Conservation (phyloP, 2,797 vertebrate genomes). For the Alosa sapidissima region DNA sequence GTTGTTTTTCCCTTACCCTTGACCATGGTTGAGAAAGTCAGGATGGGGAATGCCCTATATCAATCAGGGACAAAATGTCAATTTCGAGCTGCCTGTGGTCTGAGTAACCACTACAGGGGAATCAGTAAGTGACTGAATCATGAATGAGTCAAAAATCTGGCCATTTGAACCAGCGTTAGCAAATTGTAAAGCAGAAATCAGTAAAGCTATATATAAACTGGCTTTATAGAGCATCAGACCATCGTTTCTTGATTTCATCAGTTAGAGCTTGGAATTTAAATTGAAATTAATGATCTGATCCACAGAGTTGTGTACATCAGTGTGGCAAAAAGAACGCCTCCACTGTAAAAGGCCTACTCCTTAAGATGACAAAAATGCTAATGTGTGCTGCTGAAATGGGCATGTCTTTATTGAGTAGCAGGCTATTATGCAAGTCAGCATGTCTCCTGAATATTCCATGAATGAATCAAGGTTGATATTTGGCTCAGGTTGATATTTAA, state of each 20-base stretch:
- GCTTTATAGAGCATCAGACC: too few species aligned
- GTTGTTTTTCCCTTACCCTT: not conserved
- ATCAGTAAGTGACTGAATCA: not conserved
- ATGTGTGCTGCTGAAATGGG: not conserved
- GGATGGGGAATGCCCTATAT: not conserved
- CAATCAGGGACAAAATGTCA: not conserved
- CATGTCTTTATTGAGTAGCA: not conserved
- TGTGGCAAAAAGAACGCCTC: not conserved
- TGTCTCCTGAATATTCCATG: not conserved
- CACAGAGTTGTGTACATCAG: not conserved
- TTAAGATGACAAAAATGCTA: not conserved
- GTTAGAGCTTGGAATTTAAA: not conserved
- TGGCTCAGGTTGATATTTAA: not conserved
- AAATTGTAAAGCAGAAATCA: constrained; percentile 1
- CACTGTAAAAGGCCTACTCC: not conserved
- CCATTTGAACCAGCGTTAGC: not conserved
- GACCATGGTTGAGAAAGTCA: not conserved
- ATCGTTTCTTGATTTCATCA: not conserved
- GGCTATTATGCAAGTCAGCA: not conserved
- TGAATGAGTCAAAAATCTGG: not conserved
- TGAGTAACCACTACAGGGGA: not conserved
- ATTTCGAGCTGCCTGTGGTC: not conserved
- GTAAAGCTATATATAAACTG: not conserved
- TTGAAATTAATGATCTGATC: not conserved
- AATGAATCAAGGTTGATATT: not conserved